Base-by-base conservation (phyloP, 2,888 invertebrate species). In the Boloria selene region DNA sequence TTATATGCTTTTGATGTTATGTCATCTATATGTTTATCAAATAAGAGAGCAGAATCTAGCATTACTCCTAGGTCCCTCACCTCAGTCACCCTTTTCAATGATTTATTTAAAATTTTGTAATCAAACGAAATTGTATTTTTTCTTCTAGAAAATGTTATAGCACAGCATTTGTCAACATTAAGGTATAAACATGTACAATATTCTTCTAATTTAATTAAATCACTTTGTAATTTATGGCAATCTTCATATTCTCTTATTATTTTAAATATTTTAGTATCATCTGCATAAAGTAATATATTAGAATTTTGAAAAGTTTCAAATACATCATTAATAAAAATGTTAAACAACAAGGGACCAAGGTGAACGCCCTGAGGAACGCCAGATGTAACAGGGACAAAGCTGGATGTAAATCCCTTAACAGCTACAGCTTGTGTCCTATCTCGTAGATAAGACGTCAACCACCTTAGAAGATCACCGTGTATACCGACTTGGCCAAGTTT, bases 391-490 rank as follows among this genome's bases (percentile, higher is more conserved):
- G 14, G 14, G 47, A 13, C 13, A 47, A 47, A 47, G 4, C 14
- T 14, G 16, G 26, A 26, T 5, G 6, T 5, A 26, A 26, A 26
- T 5, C 26, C 26, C 6, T 26, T 26, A 26, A 26, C 26, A 26
- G 26, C 26, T 26, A 26, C 26, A 5, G 26, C 4, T 5, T 26
- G 26, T 4, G 26, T 26, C 6, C 26, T 26, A 26, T 26, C 6
- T 26, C 26, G 26, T 0, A 60, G 16, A 31, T 60, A 17, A 6
- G 50, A 60, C 7, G 13, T 16, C 7, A 55, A 45, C 62, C 55
- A 50, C 13, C 54, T 22, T 2, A 55, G 55, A 10, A 55, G 31
- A 13, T 55, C 53, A 7, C 55, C 62, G 16, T 55, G 54, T 54
- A 54, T 54, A 26, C 62, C 31, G 13, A 54, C 44, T n/a, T 45